Evolutionary conservation across 2,797 vertebrate species (phyloP), one percentile per base, ranked within the genome.

Genomic region (Hypotaenidia okinawae): DNA sequence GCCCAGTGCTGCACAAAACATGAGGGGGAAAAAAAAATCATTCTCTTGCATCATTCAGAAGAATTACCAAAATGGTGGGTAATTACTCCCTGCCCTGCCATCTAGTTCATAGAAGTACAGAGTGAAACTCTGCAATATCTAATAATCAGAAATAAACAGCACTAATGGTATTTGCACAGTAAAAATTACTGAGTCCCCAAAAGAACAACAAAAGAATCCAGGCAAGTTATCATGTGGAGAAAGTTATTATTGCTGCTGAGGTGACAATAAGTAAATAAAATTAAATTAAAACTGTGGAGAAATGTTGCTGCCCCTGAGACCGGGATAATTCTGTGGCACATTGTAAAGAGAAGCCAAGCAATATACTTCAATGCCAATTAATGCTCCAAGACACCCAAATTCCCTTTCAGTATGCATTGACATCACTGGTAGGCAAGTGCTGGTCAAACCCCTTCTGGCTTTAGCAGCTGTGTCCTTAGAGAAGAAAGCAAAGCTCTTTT

Each of bases 181-280:
- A 86, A 90, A 84, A 93, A 83, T 74, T 52, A 51, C 18, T 47
- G 5, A 15, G 79, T 47, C 27, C 83, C 77, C 67, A 45, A 47
- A 94, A 95, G 78, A 93, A 11, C 52, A 94, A 55, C 33, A 33
- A 43, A 59, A 73, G 49, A 70, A 73, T 49, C 32, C 55, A 87
- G 55, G 55, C 55, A 79, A 90, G 16, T 89, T 89, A 41, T 83
- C 84, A 74, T 62, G 61, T 66, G 76, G 41, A 87, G 83, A 86
- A 91, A 94, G 45, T 91, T 78, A 16, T 94, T 93, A 58, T 32
- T 80, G 73, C 75, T 91, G 75, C 70, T 58, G 68, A 76, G 76
- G 67, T 79, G 90, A 33, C 55, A 83, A 30, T 24, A 83, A 87
- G 19, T 19, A 92, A 85, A 91, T 70, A 87, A 96, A 87, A 80